These are phyloP conservation scores for Beroe forskalii DNA, from an alignment of 37 sponge, comb jelly and placozoan species.

Conservation along the genomic window DNA sequence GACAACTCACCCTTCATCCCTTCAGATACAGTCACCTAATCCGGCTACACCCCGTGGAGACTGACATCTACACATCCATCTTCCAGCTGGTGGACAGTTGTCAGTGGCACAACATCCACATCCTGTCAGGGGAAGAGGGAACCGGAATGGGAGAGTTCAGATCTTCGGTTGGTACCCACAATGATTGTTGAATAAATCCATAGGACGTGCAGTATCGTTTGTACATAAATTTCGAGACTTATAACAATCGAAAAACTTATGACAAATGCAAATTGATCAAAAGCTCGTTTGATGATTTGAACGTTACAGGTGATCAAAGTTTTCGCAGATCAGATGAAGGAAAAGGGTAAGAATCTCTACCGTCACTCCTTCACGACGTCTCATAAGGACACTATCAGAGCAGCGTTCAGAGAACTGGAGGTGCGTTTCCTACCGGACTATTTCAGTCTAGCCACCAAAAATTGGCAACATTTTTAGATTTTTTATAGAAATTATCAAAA, in stretches of 20 bases:
- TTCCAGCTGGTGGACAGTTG: slow-evolving; percentile 26
- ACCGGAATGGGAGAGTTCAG: neutral
- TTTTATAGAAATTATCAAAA: too few relatives aligned
- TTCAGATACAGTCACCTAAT: slow-evolving; percentile 29
- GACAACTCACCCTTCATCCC: neutral
- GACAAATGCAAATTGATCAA: too few relatives aligned
- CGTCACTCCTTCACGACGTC: slow-evolving; percentile 32
- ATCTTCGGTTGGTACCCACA: slow-evolving; percentile 10
- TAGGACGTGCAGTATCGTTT: too few relatives aligned
- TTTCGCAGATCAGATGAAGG: slow-evolving; percentile 36
- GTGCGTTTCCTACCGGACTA: too few relatives aligned
- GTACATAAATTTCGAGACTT: too few relatives aligned
- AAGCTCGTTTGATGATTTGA: too few relatives aligned
- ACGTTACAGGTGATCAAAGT: slow-evolving; percentile 34
- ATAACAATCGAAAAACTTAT: too few relatives aligned
- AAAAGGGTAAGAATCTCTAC: neutral
- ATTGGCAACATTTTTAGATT: too few relatives aligned
- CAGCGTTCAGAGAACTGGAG: neutral
- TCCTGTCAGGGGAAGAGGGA: slow-evolving; percentile 19
- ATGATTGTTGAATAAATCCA: too few relatives aligned
- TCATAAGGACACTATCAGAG: neutral
- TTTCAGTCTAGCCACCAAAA: too few relatives aligned
- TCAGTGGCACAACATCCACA: slow-evolving; percentile 30
- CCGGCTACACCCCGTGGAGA: slow-evolving; percentile 40
- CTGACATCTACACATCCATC: slow-evolving; percentile 19